These are phyloP conservation scores for Psittacus erithacus DNA, from an alignment of 2,113 vertebrate genomes.

Conservation along the genomic window DNA sequence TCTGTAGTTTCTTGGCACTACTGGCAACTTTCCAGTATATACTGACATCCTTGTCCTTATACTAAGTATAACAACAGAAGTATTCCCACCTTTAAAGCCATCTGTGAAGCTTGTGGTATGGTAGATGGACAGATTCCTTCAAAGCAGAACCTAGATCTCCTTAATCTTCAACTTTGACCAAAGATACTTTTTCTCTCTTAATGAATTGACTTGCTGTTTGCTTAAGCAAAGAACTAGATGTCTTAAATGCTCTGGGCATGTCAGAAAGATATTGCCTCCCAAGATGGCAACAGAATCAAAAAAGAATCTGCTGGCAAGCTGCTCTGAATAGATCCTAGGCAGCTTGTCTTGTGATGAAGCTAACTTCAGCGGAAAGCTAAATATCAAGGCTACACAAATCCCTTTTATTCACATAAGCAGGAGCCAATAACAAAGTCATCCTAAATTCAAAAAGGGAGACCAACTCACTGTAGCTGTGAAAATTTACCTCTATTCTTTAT, in stretches of 20 bases:
- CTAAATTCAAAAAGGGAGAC: not conserved
- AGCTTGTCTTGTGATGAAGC: not conserved
- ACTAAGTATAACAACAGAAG: not conserved
- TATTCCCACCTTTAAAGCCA: not conserved
- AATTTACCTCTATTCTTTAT: not conserved
- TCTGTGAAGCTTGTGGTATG: not conserved
- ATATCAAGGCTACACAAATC: not conserved
- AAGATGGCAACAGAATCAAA: not conserved
- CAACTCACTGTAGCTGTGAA: not conserved
- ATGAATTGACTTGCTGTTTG: not conserved
- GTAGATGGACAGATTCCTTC: not conserved
- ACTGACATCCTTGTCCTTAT: not conserved
- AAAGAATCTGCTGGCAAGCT: not conserved
- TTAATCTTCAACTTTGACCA: not conserved
- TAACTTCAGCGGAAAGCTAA: not conserved
- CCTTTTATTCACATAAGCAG: not conserved
- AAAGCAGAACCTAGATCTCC: not conserved
- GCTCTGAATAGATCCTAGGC: not conserved
- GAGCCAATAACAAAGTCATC: not conserved
- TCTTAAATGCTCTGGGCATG: not conserved
- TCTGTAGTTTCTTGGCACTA: not conserved
- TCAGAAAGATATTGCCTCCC: not conserved
- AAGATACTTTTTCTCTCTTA: not conserved
- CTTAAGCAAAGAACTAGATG: not conserved
- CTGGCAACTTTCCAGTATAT: not conserved